Evolutionary conservation across 2,888 invertebrate genomes (phyloP), one percentile per base, ranked within the genome.

Genomic region (Dasysyrphus albostriatus): DNA sequence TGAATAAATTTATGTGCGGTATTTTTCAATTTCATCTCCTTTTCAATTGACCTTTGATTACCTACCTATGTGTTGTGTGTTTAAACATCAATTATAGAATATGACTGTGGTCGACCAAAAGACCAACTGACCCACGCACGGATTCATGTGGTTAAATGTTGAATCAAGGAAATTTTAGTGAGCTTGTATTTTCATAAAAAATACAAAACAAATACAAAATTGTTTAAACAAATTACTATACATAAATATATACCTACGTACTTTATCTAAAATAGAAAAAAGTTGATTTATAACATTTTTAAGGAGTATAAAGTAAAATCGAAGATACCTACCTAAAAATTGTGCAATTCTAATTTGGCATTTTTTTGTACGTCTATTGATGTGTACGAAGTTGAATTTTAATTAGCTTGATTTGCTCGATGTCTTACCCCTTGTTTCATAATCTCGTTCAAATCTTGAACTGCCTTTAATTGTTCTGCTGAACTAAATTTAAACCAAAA

Each of bases 11-110:
- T 83, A 87, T 87, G 72, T 87, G 83, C 83, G 83, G 85, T 83
- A 87, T 83, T 78, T 87, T 87, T 87, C 83, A 83, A 87, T 87
- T 87, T 87, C 87, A 83, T 83, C 87, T 87, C 78, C 87, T 79
- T 83, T 87, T 83, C 78, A 78, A 83, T 87, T 87, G 87, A 87
- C 87, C 87, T 87, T 87, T 78, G 85, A 87, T 87, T 83, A 49
- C 34, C 5, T 56, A 56, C 34, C 5, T 56, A 56, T 29, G 9
- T 56, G 10, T 32, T n/a, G n/a, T 56, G 9, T 56, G n/a, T 56
- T 2, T 24, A 56, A 54, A 54, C 24, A n/a, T n/a, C n/a, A 24
- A 29, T 3, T n/a, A 14, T 32, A 37, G n/a, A 9, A 32, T 9
- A 34, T 19, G 12, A 19, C 3, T 6, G 19, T 59, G 58, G 0